Conservation (phyloP, 2,797 vertebrate genomes). For the Typhlichthys eigenmanni region DNA sequence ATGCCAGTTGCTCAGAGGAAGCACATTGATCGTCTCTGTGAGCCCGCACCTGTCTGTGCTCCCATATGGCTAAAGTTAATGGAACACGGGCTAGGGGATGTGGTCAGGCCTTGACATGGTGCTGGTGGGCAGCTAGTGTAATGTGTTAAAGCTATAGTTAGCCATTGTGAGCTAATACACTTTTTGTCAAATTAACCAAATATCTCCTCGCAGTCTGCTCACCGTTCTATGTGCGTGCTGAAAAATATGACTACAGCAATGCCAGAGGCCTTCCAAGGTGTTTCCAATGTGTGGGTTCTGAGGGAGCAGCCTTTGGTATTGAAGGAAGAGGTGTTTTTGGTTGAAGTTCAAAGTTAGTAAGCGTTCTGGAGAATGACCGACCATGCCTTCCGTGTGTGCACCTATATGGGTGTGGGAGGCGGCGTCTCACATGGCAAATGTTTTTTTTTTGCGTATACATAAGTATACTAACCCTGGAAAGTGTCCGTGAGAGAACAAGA, state of each 20-base stretch:
- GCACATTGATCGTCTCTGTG: constrained; percentile 52
- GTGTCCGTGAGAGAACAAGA: background rate
- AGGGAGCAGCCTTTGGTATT: too few relatives aligned
- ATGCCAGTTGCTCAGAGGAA: constrained; percentile 65
- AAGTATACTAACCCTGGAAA: constrained; percentile 14
- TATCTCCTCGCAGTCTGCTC: too few relatives aligned
- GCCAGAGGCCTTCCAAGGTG: too few relatives aligned
- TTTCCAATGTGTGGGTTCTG: too few relatives aligned
- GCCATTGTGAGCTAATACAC: too few relatives aligned
- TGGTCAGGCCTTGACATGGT: constrained; percentile 50
- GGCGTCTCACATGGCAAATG: too few relatives aligned
- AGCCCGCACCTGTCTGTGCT: constrained; percentile 53
- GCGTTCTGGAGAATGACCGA: too few relatives aligned
- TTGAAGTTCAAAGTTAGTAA: too few relatives aligned
- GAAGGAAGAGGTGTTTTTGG: too few relatives aligned
- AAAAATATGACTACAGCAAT: too few relatives aligned
- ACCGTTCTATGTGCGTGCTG: too few relatives aligned
- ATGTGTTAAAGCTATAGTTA: constrained; percentile 14
- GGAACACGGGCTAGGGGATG: constrained; percentile 53
- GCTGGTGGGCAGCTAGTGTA: constrained; percentile 35
- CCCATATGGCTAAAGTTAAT: constrained; percentile 60
- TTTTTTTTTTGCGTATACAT: background rate
- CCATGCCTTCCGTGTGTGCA: too few relatives aligned
- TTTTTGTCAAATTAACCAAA: constrained; percentile 8
- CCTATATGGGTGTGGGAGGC: background rate